Evolutionary conservation across 2,113 vertebrate species (phyloP).

Genomic region (Dipodomys merriami): DNA sequence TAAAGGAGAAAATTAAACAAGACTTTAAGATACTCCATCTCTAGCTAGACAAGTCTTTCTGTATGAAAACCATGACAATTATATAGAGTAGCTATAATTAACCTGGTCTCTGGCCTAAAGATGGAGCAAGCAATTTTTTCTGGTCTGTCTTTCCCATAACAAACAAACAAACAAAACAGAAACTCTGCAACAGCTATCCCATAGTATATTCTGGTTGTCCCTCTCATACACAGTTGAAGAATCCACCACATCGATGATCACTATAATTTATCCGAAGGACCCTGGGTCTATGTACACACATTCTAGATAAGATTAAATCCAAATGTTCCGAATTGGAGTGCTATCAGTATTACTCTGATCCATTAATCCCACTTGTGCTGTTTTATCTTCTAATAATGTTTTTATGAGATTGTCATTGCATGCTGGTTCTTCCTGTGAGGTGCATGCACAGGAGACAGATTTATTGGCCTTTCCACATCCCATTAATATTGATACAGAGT

Average conservation of each 20-base stretch:
- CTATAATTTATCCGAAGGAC: not conserved
- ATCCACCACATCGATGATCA: not conserved
- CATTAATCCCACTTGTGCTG: constrained; percentile 40
- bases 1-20: not conserved
- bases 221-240: not conserved
- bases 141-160: not conserved
- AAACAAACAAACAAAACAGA: not conserved
- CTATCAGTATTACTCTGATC: constrained; percentile 40
- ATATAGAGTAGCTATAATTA: too few species aligned
- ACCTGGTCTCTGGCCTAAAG: not conserved
- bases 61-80: not conserved
- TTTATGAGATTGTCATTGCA: constrained; percentile 22
- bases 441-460: not conserved
- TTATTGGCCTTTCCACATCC: not conserved
- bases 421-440: not conserved
- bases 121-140: not conserved
- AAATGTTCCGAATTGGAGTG: not conserved
- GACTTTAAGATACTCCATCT: not conserved
- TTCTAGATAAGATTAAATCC: constrained; percentile 15
- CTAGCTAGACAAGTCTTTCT: not conserved
- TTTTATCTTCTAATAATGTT: constrained; percentile 45
- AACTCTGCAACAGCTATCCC: not conserved
- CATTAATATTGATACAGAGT: not conserved
- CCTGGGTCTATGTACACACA: not conserved
- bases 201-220: not conserved